Conservation (phyloP, 2,113 vertebrate genomes). For the Pseudolaguvia tuberculata region DNA sequence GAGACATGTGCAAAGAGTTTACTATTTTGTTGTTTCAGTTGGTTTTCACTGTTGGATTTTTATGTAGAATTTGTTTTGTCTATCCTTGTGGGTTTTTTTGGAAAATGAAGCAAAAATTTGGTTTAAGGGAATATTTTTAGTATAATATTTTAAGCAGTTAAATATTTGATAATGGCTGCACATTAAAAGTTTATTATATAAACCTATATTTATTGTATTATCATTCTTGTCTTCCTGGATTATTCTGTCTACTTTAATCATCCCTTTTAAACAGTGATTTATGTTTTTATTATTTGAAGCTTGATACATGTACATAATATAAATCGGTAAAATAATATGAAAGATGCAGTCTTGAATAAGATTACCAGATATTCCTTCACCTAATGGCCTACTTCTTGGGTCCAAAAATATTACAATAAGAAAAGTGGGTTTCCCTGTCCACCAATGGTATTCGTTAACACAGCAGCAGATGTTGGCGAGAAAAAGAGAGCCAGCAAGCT, state of each 20-base stretch:
- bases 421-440: not conserved
- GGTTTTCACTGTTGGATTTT: constrained; percentile 49
- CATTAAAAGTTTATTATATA: constrained; percentile 40
- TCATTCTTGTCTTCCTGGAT: constrained; percentile 5
- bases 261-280: not conserved
- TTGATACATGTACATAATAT: not conserved
- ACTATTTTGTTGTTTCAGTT: constrained; percentile 32
- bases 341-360: not conserved
- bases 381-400: not conserved
- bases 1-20: constrained; percentile 4
- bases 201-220: not conserved
- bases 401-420: constrained; percentile 3
- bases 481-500: not conserved
- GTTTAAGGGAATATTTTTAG: constrained; percentile 49
- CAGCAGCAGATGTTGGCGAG: constrained; percentile 14
- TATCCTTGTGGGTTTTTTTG: constrained; percentile 23
- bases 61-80: constrained; percentile 42
- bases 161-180: constrained; percentile 50
- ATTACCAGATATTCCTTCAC: constrained; percentile 2
- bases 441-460: constrained; percentile 17
- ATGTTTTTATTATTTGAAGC: not conserved
- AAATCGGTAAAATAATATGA: not conserved
- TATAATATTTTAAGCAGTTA: constrained; percentile 51
- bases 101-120: constrained; percentile 15
- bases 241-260: not conserved